phyloP scores from a whole-genome alignment of 2,888 invertebrate genomes.

The Chrysodeixis includens region DNA sequence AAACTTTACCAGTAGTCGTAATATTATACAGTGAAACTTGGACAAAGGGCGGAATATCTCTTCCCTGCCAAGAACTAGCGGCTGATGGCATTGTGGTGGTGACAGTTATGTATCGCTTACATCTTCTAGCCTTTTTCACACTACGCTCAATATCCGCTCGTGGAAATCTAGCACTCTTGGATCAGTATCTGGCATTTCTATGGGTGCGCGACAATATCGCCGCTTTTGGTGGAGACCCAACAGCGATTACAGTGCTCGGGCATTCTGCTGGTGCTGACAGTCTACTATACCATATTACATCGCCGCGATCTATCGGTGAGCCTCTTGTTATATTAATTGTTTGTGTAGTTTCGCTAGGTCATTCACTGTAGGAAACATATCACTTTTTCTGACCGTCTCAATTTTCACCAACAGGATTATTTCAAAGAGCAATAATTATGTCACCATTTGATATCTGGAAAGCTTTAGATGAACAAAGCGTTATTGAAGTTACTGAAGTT shows the following conservation, averaged over 20 bases:
- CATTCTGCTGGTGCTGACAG: conserved; percentile 94
- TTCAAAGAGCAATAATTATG: conserved; percentile 92
- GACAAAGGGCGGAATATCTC: conserved; percentile 83
- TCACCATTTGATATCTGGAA: conserved; percentile 88
- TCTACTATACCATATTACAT: conserved; percentile 91
- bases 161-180: conserved; percentile 96
- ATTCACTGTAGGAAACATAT: too few species aligned
- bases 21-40: conserved; percentile 92
- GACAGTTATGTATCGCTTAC: conserved; percentile 91
- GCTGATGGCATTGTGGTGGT: conserved; percentile 92
- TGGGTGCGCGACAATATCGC: conserved; percentile 94
- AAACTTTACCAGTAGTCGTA: conserved; percentile 91
- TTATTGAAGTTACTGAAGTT: conserved; percentile 69
- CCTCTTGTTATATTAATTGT: too few species aligned
- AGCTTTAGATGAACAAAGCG: conserved; percentile 68
- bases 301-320: conserved; percentile 91
- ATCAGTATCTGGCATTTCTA: conserved; percentile 94
- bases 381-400: too few species aligned
- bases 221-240: conserved; percentile 94
- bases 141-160: conserved; percentile 89
- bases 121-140: conserved; percentile 92
- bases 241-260: conserved; percentile 94
- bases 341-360: too few species aligned
- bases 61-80: conserved; percentile 93
- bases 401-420: conserved; percentile 83